A percentile compares a stretch with the other conserved stretches of the same genome.
These are phyloP conservation scores for Danio albolineatus DNA, from an alignment of 2,797 vertebrate species.

Conservation along the genomic window DNA sequence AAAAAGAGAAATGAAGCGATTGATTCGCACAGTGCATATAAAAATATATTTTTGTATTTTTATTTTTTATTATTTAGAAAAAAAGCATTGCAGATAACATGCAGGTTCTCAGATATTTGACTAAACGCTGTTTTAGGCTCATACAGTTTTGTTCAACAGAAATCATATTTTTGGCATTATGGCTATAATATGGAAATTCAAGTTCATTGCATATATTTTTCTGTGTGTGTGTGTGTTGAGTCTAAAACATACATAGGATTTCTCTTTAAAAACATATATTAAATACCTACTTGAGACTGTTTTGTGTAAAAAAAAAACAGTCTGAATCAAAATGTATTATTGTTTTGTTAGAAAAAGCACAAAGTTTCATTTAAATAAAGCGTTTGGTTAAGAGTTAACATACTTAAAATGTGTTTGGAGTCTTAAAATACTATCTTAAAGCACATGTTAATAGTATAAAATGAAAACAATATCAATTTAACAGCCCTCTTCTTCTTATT, in stretches of 20 bases:
- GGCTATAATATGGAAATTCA: slow-evolving; percentile 34
- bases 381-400: slow-evolving; percentile 42
- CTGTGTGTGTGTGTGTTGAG: too few species aligned
- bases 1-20: background rate
- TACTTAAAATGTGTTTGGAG: slow-evolving; percentile 4
- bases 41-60: slow-evolving; percentile 1
- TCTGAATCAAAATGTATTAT: too few species aligned
- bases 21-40: background rate
- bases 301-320: too few species aligned
- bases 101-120: background rate
- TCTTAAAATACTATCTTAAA: slow-evolving; percentile 30
- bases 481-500: slow-evolving; percentile 20
- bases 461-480: slow-evolving; percentile 21
- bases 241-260: too few species aligned
- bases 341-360: slow-evolving; percentile 42
- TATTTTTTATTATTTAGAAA: slow-evolving; percentile 26
- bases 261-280: too few species aligned
- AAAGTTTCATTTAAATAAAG: slow-evolving; percentile 49
- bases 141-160: slow-evolving; percentile 12
- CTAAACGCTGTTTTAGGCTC: slow-evolving; percentile 1
- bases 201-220: slow-evolving; percentile 22
- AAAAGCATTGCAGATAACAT: slow-evolving; percentile 29
- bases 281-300: too few species aligned
- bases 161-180: slow-evolving; percentile 20
- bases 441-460: slow-evolving; percentile 16